Evolutionary conservation across 2,888 invertebrate genomes (phyloP).

Genomic region (Callyntrura sp.): DNA sequence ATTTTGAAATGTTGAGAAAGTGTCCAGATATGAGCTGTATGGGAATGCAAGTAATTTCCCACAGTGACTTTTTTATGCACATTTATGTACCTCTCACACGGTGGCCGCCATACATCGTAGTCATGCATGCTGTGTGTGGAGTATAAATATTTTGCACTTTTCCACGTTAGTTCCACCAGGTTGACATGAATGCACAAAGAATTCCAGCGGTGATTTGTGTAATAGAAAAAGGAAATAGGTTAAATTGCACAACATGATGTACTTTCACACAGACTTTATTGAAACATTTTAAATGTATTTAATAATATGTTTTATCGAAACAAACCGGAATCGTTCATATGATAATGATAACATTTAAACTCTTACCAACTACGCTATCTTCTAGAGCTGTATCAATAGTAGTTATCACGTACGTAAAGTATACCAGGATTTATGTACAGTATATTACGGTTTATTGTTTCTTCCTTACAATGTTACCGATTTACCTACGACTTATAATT

Average conservation of each 20-base stretch:
- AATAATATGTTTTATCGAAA: constrained; percentile 46
- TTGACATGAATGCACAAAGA: background rate
- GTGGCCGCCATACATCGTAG: background rate
- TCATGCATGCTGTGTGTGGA: constrained; percentile 24
- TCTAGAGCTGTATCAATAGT: background rate
- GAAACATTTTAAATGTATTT: constrained; percentile 33
- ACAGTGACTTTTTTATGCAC: too few species aligned
- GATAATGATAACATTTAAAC: constrained; percentile 6
- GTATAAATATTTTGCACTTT: constrained; percentile 55
- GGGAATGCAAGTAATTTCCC: constrained; percentile 34
- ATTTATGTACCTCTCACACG: too few species aligned
- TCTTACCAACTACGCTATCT: background rate
- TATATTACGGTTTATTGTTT: constrained; percentile 31
- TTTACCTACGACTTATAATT: too few species aligned
- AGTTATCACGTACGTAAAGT: constrained; percentile 68
- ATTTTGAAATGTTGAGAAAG: too few species aligned
- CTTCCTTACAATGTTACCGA: too few species aligned
- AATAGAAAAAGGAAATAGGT: background rate
- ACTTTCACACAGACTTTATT: constrained; percentile 42
- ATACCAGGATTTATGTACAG: constrained; percentile 36
- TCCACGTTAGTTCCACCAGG: constrained; percentile 64
- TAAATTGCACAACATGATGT: constrained; percentile 18
- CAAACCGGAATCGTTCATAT: constrained; percentile 67
- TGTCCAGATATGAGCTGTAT: too few species aligned
- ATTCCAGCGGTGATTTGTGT: constrained; percentile 1